Evolutionary conservation across 2,113 vertebrate genomes (phyloP).

Genomic region (Ammodytes marinus): DNA sequence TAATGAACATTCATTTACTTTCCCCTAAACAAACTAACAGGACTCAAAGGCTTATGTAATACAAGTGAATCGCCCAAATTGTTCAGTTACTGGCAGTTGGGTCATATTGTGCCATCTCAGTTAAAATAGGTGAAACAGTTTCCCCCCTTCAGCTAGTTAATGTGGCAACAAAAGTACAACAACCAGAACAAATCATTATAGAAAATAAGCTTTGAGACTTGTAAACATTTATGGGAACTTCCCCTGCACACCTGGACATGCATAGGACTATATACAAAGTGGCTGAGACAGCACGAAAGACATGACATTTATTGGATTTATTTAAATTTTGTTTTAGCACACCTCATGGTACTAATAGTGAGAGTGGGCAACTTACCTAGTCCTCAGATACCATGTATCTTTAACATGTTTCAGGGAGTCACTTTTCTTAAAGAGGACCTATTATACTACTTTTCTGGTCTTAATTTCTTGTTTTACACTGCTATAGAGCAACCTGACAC

Average conservation of each 20-base stretch:
- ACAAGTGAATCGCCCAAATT: conserved; percentile 44
- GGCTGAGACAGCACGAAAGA: neutral
- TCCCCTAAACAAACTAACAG: conserved; percentile 63
- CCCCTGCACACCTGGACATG: neutral
- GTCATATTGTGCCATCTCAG: conserved; percentile 4
- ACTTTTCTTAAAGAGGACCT: too few relatives aligned
- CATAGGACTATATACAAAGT: neutral
- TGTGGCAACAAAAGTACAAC: neutral
- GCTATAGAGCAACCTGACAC: too few relatives aligned
- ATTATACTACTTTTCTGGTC: too few relatives aligned
- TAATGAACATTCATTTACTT: conserved; percentile 76
- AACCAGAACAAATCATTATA: conserved; percentile 17
- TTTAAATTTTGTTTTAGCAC: conserved; percentile 5
- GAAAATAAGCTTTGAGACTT: neutral
- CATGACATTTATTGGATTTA: conserved; percentile 5
- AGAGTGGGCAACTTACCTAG: neutral
- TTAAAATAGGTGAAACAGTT: conserved; percentile 11
- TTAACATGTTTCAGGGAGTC: neutral
- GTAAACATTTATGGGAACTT: conserved; percentile 1
- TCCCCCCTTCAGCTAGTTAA: neutral
- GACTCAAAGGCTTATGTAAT: conserved; percentile 75
- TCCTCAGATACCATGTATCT: neutral
- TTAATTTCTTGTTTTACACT: too few relatives aligned
- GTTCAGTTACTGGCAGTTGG: conserved; percentile 21
- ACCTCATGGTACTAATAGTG: neutral